Evolutionary conservation across 2,797 vertebrate species (phyloP), one percentile per base, ranked within the genome.

Genomic region (Smutsia gigantea): DNA sequence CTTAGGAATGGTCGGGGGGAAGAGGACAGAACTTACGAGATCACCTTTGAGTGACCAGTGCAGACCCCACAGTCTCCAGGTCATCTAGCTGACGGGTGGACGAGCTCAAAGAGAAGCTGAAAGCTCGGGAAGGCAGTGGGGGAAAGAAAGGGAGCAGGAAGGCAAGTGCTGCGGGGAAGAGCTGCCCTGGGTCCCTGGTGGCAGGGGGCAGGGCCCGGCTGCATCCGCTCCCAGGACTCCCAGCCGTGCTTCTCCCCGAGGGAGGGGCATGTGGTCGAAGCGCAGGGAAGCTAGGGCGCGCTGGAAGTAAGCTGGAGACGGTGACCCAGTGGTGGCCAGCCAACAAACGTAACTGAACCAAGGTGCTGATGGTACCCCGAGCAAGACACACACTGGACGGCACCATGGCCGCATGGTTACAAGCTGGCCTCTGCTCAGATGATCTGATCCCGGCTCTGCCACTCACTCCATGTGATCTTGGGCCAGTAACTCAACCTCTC

Each of bases 141-240:
- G 87, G 77, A 46, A 39, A 15, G 27, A 15, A 59, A 55, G 69
- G 55, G 31, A 29, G 29, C 51, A 7, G 46, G 59, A 53, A 39
- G 5, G 68, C 4, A 7, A 21, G 9, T 7, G 2, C 19, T 5
- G 27, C 12, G 72, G 31, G 14, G 27, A 51, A 59, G 46, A 23
- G 39, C 15, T 17, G 31, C 10, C 19, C 34, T 74, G 19, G 19
- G 0, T 4, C 18, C 59, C 7, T 19, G n/a, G n/a, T 61, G 25
- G 6, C 13, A 3, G 55, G 3, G 34, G 5, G 29, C 5, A 39
- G 66, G 42, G 59, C 51, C 27, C 2, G 27, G 37, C 37, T 11
- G 18, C 1, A 1, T 23, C 34, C 14, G 4, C 15, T 15, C 19
- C 1, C 0, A 0, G 4, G 69, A 23, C 42, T 25, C 23, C 13